Base-by-base conservation (phyloP, 1,140 invertebrate genomes). In the Dreissena polymorpha region DNA sequence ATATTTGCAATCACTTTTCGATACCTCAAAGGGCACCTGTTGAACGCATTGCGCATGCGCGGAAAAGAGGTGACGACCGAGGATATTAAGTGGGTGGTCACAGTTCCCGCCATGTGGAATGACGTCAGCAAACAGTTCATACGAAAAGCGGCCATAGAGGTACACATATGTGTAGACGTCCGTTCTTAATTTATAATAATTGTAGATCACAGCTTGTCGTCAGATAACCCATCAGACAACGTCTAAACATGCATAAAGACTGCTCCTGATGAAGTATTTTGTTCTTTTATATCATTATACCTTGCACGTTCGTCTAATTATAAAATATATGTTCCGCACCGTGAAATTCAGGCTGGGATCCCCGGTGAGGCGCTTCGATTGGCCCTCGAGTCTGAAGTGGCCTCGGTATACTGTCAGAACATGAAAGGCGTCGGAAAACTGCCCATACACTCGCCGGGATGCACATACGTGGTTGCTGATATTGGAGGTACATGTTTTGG, bases 121-220 rank as follows among this genome's bases (percentile, higher is more conserved):
- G 90, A 91, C 64, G 85, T 85, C n/a, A 87, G 89, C 64, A 91
- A 91, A 81, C 90, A 91, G 85, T 91, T 91, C 79, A 91, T 91
- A 85, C 75, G 88, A 60, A 88, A 90, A 63, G 89, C 90, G 12
- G 89, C 89, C 0, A 80, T 84, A 73, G 86, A 87, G 85, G 89
- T 91, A 75, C 64, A 69, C 7, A 18, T 25, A 63, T 60, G 55
- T 18, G 27, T 39, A 72, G 7, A 10, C 50, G 49, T 12, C 50
- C 39, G n/a, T 21, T 14, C 53, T 72, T 12, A n/a, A 49, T 55
- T 25, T 29, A 63, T n/a, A 29, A 64, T 39, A n/a, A 14, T 25
- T 51, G 49, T 55, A 16, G 10, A 12, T 55, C 10, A 53, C 7
- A 57, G 68, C 39, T 39, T 39, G 39, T 39, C 39, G 39, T 49